Evolutionary conservation across 2,797 vertebrate genomes (phyloP).

Genomic region (Perodicticus potto): DNA sequence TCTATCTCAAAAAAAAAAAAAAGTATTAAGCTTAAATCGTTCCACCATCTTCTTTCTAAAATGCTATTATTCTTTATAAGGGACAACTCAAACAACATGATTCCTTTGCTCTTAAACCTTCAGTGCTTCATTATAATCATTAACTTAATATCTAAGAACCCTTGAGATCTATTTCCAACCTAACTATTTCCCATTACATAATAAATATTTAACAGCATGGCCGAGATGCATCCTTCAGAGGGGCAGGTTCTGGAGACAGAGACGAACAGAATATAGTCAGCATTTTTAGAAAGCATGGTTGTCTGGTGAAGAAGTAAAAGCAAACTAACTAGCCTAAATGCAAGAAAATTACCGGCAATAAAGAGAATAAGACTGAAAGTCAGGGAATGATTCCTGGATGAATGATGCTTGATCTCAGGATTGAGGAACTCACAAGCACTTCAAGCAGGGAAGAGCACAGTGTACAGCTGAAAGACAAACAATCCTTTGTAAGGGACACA

Average conservation of each 20-base stretch:
- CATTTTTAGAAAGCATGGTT: background rate
- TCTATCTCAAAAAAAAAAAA: background rate
- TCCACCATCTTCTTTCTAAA: background rate
- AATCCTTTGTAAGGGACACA: background rate
- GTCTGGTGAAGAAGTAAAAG: background rate
- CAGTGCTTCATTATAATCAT: background rate
- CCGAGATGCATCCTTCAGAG: background rate
- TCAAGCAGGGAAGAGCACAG: background rate
- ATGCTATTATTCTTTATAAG: background rate
- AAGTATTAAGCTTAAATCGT: background rate
- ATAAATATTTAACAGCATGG: background rate
- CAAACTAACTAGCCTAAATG: background rate
- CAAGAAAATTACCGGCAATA: background rate
- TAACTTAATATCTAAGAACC: background rate
- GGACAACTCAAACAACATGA: background rate
- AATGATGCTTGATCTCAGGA: background rate
- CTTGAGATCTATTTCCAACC: background rate
- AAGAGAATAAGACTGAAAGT: background rate
- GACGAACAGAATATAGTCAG: background rate
- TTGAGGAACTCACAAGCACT: background rate
- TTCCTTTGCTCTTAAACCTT: conserved; percentile 8
- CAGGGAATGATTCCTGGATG: background rate
- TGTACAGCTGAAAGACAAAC: background rate
- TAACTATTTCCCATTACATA: background rate
- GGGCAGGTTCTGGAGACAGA: background rate